phyloP scores from a whole-genome alignment of 1,140 invertebrate genomes.

The Trichoplusia ni region DNA sequence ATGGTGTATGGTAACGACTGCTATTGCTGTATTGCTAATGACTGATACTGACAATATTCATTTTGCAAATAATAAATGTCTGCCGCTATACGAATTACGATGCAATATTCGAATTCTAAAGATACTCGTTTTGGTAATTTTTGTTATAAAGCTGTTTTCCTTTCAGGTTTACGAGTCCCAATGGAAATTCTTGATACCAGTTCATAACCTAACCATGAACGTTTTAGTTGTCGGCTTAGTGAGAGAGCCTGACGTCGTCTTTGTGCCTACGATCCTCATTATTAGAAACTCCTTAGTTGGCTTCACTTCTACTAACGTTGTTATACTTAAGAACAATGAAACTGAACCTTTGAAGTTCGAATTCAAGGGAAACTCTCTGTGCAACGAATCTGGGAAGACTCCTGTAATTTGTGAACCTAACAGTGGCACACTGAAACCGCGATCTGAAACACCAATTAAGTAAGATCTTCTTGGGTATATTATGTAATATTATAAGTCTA shows the following conservation, averaged over 20 bases:
- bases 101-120: too few species aligned
- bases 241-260: constrained; percentile 65
- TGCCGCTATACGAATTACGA: too few species aligned
- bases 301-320: constrained; percentile 55
- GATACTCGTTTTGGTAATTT: too few species aligned
- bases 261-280: constrained; percentile 65
- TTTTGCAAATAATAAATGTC: too few species aligned
- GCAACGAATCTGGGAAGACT: constrained; percentile 67
- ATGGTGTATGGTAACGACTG: too few species aligned
- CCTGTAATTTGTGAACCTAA: constrained; percentile 65
- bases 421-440: constrained; percentile 58
- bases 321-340: constrained; percentile 67
- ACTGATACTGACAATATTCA: too few species aligned
- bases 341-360: constrained; percentile 63
- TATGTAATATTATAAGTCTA: too few species aligned
- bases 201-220: constrained; percentile 54
- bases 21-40: too few species aligned
- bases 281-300: constrained; percentile 71
- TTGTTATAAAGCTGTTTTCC: too few species aligned
- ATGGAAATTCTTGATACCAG: constrained; percentile 69
- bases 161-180: constrained; percentile 68
- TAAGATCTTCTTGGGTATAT: constrained; percentile 50
- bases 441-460: constrained; percentile 66
- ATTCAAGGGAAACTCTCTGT: constrained; percentile 73
- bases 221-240: constrained; percentile 67